Evolutionary conservation across 2,113 vertebrate genomes (phyloP).

Genomic region (Carlito syrichta): DNA sequence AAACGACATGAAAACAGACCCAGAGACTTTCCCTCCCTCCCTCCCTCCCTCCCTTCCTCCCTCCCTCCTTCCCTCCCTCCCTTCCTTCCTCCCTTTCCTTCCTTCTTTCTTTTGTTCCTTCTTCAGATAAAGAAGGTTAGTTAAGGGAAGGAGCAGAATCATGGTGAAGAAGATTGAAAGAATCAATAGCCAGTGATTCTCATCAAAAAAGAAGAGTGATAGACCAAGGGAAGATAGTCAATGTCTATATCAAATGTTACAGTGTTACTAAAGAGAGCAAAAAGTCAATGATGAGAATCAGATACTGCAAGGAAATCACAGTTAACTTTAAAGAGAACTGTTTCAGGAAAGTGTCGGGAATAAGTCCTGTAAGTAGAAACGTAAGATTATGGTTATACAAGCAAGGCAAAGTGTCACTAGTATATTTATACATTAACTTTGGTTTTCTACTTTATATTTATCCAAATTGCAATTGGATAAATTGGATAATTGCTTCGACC

Average conservation of each 20-base stretch:
- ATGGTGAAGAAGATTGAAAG: neutral
- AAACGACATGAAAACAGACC: neutral
- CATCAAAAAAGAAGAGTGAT: neutral
- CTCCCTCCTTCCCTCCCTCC: no score
- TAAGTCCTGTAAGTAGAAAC: no score
- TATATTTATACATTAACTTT: neutral
- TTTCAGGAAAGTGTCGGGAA: neutral
- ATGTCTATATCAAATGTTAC: accelerated
- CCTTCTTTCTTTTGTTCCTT: neutral
- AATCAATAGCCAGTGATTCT: neutral
- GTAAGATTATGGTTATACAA: neutral
- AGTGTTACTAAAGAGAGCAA: no score
- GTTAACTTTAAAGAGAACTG: neutral
- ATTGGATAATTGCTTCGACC: no score
- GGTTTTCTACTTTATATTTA: neutral
- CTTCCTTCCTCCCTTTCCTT: no score
- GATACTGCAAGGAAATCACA: neutral
- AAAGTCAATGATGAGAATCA: neutral
- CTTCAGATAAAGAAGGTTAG: neutral
- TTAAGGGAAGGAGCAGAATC: neutral
- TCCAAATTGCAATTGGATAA: neutral
- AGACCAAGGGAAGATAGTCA: neutral
- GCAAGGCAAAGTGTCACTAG: neutral
- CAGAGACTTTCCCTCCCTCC: no score
- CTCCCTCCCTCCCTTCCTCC: no score